A percentile compares a stretch with the other conserved stretches of the same genome.
Evolutionary conservation across 2,797 vertebrate genomes (phyloP).

Genomic region (Distichodus sexfasciatus): DNA sequence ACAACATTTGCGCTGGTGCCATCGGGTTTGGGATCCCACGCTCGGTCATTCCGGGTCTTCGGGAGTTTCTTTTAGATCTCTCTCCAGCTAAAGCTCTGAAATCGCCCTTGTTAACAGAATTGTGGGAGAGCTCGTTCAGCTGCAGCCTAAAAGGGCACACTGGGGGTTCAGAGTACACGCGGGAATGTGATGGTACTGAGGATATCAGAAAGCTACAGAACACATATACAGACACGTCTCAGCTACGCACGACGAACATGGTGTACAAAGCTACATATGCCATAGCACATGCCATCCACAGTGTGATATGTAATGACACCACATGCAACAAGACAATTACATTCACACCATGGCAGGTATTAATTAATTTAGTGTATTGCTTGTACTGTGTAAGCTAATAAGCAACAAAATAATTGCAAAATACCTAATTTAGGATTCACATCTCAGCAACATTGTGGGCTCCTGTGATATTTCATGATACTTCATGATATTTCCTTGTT

Average conservation of each 20-base stretch:
- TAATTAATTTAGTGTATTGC: too few relatives aligned
- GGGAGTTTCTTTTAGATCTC: too few relatives aligned
- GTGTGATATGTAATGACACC: too few relatives aligned
- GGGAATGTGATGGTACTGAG: constrained; percentile 56
- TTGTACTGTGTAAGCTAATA: neutral
- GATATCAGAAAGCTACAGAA: constrained; percentile 48
- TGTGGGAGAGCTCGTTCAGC: constrained; percentile 56
- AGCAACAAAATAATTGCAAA: too few relatives aligned
- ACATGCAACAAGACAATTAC: constrained; percentile 52
- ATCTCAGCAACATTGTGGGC: too few relatives aligned
- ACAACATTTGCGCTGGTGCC: constrained; percentile 54
- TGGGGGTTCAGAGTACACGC: neutral
- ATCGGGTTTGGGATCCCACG: constrained; percentile 53
- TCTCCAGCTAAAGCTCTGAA: too few relatives aligned
- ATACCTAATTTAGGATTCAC: too few relatives aligned
- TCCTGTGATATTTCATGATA: too few relatives aligned
- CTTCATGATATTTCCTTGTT: too few relatives aligned
- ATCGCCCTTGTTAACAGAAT: too few relatives aligned
- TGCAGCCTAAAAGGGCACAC: constrained; percentile 18
- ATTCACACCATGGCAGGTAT: constrained; percentile 56
- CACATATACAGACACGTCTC: constrained; percentile 60
- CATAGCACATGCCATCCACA: too few relatives aligned
- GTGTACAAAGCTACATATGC: constrained; percentile 64
- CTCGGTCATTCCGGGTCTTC: constrained; percentile 61
- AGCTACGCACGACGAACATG: constrained; percentile 64